phyloP scores from a whole-genome alignment of 30 jellyfish, hydroid and myxozoan species.

The Aurelia sp. region DNA sequence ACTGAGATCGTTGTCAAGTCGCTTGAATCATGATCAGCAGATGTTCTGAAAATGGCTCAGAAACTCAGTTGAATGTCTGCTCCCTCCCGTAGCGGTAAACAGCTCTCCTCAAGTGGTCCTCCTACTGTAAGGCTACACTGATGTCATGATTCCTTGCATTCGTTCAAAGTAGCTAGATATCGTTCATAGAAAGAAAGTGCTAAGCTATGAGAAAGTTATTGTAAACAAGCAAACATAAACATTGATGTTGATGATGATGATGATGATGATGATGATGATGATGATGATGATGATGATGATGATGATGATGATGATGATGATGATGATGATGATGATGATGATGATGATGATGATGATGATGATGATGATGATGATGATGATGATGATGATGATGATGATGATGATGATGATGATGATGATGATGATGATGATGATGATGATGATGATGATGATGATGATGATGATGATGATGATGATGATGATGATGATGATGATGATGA shows the following conservation, averaged over 20 bases:
- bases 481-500: slow-evolving; percentile 9
- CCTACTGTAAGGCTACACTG: neutral
- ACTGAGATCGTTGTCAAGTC: too few species aligned
- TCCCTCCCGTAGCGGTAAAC: too few species aligned
- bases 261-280: slow-evolving; percentile 25
- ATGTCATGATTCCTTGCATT: neutral
- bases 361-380: slow-evolving; percentile 22
- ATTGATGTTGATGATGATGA: slow-evolving; percentile 33
- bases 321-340: slow-evolving; percentile 29
- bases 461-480: slow-evolving; percentile 16
- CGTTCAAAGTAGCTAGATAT: too few species aligned
- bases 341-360: slow-evolving; percentile 15
- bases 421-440: slow-evolving; percentile 31
- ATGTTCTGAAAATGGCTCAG: too few species aligned
- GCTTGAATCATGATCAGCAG: too few species aligned
- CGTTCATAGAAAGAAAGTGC: too few species aligned
- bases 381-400: slow-evolving; percentile 41
- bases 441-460: slow-evolving; percentile 41
- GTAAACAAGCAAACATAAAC: too few species aligned
- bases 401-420: slow-evolving; percentile 15
- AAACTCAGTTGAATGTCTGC: too few species aligned
- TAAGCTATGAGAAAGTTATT: too few species aligned
- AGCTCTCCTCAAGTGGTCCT: too few species aligned
- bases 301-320: slow-evolving; percentile 35
- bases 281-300: slow-evolving; percentile 24